Conservation (phyloP, 1,140 invertebrate species). For the Macrocentrus cingulum region DNA sequence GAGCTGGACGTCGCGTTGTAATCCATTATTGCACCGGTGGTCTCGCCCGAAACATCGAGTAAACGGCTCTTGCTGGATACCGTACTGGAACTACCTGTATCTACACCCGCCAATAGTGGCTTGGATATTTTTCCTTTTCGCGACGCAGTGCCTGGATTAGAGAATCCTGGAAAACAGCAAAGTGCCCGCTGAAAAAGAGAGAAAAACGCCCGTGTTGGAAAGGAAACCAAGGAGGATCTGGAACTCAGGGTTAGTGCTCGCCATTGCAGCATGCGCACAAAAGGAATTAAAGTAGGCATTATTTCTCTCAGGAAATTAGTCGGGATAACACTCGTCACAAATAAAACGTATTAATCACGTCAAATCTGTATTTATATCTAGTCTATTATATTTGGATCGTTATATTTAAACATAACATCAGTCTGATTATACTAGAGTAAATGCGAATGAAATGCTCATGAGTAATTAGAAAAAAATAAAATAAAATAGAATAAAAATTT, state of each 20-base stretch:
- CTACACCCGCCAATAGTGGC: slow-evolving; percentile 76
- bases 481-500: too few relatives aligned
- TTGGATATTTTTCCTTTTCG: slow-evolving; percentile 82
- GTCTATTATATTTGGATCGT: slow-evolving; percentile 1
- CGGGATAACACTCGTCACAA: slow-evolving; percentile 26
- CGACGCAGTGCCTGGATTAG: slow-evolving; percentile 78
- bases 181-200: slow-evolving; percentile 74
- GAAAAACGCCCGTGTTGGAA: slow-evolving; percentile 60
- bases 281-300: slow-evolving; percentile 1
- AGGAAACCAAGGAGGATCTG: slow-evolving; percentile 59
- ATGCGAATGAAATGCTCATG: neutral
- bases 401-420: neutral
- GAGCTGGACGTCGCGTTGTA: too few relatives aligned
- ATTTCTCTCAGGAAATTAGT: slow-evolving; percentile 2
- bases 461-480: neutral
- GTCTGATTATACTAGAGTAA: neutral
- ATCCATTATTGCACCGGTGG: slow-evolving; percentile 49
- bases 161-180: slow-evolving; percentile 85
- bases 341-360: slow-evolving; percentile 26
- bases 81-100: slow-evolving; percentile 56
- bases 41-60: slow-evolving; percentile 54
- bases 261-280: slow-evolving; percentile 54
- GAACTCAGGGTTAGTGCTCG: slow-evolving; percentile 54
- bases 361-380: slow-evolving; percentile 25
- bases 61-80: slow-evolving; percentile 61